Base-by-base conservation (phyloP, 2,797 vertebrate genomes). In the Lacerta viridis region DNA sequence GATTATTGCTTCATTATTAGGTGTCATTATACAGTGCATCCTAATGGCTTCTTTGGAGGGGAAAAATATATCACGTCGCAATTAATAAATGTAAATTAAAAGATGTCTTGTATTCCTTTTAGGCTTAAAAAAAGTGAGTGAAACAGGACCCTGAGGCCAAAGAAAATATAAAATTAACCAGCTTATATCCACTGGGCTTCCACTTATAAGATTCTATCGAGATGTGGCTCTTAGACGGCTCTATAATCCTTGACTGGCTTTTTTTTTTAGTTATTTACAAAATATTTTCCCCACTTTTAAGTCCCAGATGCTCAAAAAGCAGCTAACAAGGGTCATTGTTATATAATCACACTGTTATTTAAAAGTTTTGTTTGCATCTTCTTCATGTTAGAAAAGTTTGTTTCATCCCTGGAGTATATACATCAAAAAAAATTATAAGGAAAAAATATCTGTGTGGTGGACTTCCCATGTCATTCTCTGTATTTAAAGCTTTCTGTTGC, bases 11-110 rank as follows among this genome's bases (percentile, higher is more conserved):
- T 46, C 39, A 9, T 86, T 91, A 83, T 83, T 90, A 92, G 87
- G 18, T 83, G 61, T 41, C 77, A n/a, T 80, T 90, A 86, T 69
- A 50, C 75, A 84, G 9, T 89, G 74, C 90, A 88, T 85, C 50
- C 83, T 81, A 64, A 66, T 76, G 39, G 41, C 15, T 11, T 41
- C 50, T 55, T 59, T 71, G 36, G 64, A 8, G 15, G 7, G 13
- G 5, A 66, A 75, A 66, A 55, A 39, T 76, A 5, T 66, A 33
- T 27, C 29, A 17, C 43, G 3, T 75, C 18, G 43, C 72, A 66
- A 75, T 61, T 69, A 79, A 80, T 77, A 92, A 93, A 88, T 1
- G 82, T 71, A 92, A 94, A 89, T 82, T 71, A 76, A 84, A 90
- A 43, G 0, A 85, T 59, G 66, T 80, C 29, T 61, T 89, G 25